Percentiles rank a stretch among this genome's conserved stretches.
These are phyloP conservation scores for Brachionus sp. DNA, from an alignment of 1,140 invertebrate genomes.

Conservation along the genomic window DNA sequence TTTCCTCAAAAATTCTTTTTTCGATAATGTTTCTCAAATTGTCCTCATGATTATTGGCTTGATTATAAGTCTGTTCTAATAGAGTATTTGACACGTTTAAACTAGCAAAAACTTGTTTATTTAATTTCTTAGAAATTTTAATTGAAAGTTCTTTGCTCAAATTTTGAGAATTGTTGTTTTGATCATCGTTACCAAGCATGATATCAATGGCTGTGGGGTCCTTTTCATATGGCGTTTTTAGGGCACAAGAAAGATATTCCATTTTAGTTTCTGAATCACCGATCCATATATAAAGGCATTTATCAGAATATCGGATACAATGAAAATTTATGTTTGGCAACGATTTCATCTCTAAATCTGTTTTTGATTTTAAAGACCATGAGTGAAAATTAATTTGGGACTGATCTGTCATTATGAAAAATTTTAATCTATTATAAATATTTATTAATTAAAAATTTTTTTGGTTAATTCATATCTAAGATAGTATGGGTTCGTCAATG, in stretches of 20 bases:
- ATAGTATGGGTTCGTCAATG: slow-evolving; percentile 62
- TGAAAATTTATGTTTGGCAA: slow-evolving; percentile 31
- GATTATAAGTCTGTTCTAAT: slow-evolving; percentile 6
- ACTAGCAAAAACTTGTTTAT: slow-evolving; percentile 42
- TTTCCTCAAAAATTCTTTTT: slow-evolving; percentile 9
- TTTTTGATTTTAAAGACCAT: slow-evolving; percentile 15
- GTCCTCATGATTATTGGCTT: neutral
- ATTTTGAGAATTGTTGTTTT: neutral
- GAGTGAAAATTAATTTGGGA: neutral
- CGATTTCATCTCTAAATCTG: neutral
- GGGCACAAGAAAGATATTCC: slow-evolving; percentile 25
- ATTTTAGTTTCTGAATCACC: slow-evolving; percentile 22
- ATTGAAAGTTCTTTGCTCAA: slow-evolving; percentile 22
- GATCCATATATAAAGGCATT: slow-evolving; percentile 23
- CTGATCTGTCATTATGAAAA: neutral
- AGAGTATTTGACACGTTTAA: neutral
- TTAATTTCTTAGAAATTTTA: slow-evolving; percentile 12
- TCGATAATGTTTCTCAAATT: neutral
- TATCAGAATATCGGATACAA: neutral
- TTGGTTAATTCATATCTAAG: neutral
- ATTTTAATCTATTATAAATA: neutral
- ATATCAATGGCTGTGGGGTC: slow-evolving; percentile 35
- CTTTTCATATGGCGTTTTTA: slow-evolving; percentile 33
- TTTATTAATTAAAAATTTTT: slow-evolving; percentile 4
- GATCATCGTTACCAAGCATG: neutral